phyloP scores from a whole-genome alignment of 1,140 invertebrate genomes.

The Metopolophium dirhodum region DNA sequence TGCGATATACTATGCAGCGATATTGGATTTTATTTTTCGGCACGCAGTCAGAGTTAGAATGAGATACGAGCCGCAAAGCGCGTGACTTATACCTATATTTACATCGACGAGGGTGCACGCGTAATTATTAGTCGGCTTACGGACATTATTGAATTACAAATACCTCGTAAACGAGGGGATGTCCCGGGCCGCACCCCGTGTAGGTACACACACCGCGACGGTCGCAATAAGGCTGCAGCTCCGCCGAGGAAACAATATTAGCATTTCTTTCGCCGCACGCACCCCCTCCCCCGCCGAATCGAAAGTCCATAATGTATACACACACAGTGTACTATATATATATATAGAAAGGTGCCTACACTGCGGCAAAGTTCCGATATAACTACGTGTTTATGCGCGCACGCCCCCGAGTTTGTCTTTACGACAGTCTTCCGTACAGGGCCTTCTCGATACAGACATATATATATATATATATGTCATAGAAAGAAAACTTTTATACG shows the following conservation, averaged over 20 bases:
- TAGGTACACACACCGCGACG: background rate
- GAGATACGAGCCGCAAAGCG: background rate
- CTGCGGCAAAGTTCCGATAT: background rate
- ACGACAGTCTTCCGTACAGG: background rate
- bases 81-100: background rate
- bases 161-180: slow-evolving; percentile 27
- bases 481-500: background rate
- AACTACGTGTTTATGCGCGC: background rate
- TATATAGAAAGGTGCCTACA: background rate
- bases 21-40: background rate
- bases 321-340: background rate
- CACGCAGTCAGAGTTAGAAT: background rate
- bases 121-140: slow-evolving; percentile 13
- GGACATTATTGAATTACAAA: slow-evolving; percentile 43
- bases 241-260: slow-evolving; percentile 10
- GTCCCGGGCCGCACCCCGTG: background rate
- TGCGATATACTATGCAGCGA: background rate
- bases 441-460: background rate
- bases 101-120: background rate
- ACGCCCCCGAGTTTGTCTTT: background rate
- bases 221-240: background rate
- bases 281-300: background rate
- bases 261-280: background rate
- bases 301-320: background rate
- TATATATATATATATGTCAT: background rate